Evolutionary conservation across 2,113 vertebrate genomes (phyloP).

Genomic region (Campylorhamphus procurvoides): DNA sequence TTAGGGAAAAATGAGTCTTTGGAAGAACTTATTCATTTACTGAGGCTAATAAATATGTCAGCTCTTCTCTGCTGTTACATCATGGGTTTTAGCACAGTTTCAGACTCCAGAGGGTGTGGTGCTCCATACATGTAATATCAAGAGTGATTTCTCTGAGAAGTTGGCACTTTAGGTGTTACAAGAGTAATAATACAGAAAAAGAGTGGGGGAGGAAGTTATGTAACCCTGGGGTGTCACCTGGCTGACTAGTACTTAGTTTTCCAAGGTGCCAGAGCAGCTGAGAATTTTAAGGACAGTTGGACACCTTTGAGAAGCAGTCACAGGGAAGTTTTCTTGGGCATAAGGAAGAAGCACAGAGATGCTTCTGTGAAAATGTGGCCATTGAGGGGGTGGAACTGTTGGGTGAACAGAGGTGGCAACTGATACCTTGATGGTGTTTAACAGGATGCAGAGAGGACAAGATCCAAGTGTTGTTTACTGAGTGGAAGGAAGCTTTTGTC

Average conservation of each 20-base stretch:
- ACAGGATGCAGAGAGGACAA: no score
- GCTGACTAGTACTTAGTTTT: neutral
- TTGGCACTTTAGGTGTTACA: neutral
- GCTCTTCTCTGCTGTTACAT: neutral
- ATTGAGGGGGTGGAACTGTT: neutral
- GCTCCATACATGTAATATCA: accelerated
- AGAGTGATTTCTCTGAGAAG: no score
- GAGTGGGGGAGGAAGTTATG: neutral
- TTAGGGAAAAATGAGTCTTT: neutral
- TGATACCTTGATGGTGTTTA: neutral
- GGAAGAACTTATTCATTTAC: neutral
- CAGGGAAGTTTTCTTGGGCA: neutral
- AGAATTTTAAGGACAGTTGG: neutral
- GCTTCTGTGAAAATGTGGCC: neutral
- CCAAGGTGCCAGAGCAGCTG: neutral
- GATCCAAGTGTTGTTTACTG: neutral
- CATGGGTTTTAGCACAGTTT: accelerated
- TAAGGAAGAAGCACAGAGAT: neutral
- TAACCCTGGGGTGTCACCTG: neutral
- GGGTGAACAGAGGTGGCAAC: neutral
- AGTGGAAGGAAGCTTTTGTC: neutral
- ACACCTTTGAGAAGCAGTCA: neutral
- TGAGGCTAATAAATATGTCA: neutral
- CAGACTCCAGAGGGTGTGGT: neutral
- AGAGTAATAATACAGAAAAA: neutral